A percentile compares a stretch with the other conserved stretches of the same genome.
Conservation (phyloP, 1,140 invertebrate genomes). For the Lasaia peninsularis region DNA sequence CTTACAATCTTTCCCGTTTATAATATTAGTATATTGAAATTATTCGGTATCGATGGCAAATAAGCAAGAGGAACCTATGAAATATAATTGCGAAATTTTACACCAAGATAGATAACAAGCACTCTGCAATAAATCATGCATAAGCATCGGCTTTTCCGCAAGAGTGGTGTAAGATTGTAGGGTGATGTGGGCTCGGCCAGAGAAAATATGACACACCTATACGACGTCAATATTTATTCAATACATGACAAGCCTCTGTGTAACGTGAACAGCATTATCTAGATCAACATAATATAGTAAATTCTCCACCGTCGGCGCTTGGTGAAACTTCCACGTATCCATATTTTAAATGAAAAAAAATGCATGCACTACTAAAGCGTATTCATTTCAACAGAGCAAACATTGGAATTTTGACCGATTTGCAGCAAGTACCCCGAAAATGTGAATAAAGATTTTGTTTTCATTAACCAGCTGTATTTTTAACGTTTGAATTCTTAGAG, state of each 20-base stretch:
- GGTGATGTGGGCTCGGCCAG: constrained; percentile 1
- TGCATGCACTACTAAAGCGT: too few relatives aligned
- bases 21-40: too few relatives aligned
- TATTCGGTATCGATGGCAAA: too few relatives aligned
- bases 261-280: not conserved
- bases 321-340: too few relatives aligned
- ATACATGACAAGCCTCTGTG: not conserved
- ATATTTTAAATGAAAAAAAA: not conserved
- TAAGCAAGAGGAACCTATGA: not conserved
- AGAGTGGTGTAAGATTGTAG: constrained; percentile 1
- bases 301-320: not conserved
- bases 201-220: constrained; percentile 4
- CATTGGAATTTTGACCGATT: too few relatives aligned
- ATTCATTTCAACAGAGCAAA: too few relatives aligned
- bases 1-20: too few relatives aligned
- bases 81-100: constrained; percentile 1
- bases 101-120: not conserved
- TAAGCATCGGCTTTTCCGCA: not conserved
- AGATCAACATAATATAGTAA: not conserved
- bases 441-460: too few relatives aligned
- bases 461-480: too few relatives aligned
- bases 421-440: too few relatives aligned
- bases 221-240: constrained; percentile 1
- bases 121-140: not conserved
- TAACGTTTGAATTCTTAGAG: too few relatives aligned